Evolutionary conservation across 2,888 invertebrate genomes (phyloP).

Genomic region (Thyatira batis): DNA sequence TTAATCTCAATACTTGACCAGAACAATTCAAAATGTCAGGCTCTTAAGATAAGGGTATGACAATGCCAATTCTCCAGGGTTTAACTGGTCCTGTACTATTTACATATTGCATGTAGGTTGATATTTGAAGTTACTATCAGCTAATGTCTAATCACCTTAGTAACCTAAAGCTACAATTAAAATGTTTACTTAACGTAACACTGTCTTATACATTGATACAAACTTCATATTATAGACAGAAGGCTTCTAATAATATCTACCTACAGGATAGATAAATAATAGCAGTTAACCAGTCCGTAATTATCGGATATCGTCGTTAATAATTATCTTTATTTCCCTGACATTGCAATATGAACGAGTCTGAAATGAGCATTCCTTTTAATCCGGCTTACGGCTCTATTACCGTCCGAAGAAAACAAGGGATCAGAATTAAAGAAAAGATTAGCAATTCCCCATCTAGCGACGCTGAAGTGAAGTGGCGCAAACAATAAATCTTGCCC

Average conservation of each 20-base stretch:
- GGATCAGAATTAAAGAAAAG: constrained; percentile 76
- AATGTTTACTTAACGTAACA: no score
- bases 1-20: background rate
- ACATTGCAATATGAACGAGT: constrained; percentile 56
- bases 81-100: background rate
- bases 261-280: background rate
- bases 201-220: no score
- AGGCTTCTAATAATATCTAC: no score
- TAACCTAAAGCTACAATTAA: no score
- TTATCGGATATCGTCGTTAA: constrained; percentile 4
- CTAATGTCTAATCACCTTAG: background rate
- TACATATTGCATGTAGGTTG: constrained; percentile 17
- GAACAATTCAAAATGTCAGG: constrained; percentile 16
- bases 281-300: background rate
- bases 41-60: constrained; percentile 27
- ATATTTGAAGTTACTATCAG: constrained; percentile 1
- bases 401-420: constrained; percentile 65
- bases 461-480: constrained; percentile 59
- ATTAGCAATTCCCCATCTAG: constrained; percentile 65
- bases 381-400: constrained; percentile 67
- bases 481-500: constrained; percentile 73
- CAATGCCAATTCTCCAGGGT: constrained; percentile 24
- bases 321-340: constrained; percentile 26
- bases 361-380: constrained; percentile 59
- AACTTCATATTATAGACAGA: no score